Evolutionary conservation across 64 coral and sea anemone genomes (phyloP), one percentile per base, ranked within the genome.

Genomic region (Stylophora pistillata): DNA sequence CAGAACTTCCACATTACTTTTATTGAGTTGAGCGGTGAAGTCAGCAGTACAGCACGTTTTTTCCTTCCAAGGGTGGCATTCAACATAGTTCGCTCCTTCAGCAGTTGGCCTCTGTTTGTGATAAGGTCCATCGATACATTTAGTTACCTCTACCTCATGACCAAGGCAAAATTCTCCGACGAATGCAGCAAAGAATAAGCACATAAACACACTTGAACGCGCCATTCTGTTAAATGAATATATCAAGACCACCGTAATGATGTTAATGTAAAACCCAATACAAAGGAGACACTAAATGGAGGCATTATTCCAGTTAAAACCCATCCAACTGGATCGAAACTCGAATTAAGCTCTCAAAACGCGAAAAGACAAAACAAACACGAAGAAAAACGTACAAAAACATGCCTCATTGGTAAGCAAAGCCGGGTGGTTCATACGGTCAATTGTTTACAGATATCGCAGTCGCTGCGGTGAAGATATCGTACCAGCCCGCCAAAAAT

Each of bases 1-100:
- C 9, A 98, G 57, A 11, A 87, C 75, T 74, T 92, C 87, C 0
- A 85, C 86, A 1, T 71, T 30, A 52, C 77, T 89, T 11, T 4
- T 58, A 32, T 88, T 70, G 16, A 98, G 86, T 71, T 89, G 74
- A 25, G 58, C 53, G 1, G 95, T 98, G 53, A 98, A 94, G 23
- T 94, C 31, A 4, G 92, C 89, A 0, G 89, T 98, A 37, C 95
- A 98, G 15, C 95, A 98, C 9, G 92, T 69, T 13, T 86, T 98
- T 0, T 94, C 71, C 11, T 94, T 92, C 92, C 92, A 98, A 2
- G 89, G 73, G 5, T 53, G 32, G 23, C 95, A 98, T 20, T 91
- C 92, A 10, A 76, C 82, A 81, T 94, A 98, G 3, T 30, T 74
- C 6, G 78, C 30, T 26, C 80, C 92, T 72, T 94, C 95, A 13